These are phyloP conservation scores for Chinchilla lanigera DNA, from an alignment of 2,113 vertebrate species.

Conservation along the genomic window DNA sequence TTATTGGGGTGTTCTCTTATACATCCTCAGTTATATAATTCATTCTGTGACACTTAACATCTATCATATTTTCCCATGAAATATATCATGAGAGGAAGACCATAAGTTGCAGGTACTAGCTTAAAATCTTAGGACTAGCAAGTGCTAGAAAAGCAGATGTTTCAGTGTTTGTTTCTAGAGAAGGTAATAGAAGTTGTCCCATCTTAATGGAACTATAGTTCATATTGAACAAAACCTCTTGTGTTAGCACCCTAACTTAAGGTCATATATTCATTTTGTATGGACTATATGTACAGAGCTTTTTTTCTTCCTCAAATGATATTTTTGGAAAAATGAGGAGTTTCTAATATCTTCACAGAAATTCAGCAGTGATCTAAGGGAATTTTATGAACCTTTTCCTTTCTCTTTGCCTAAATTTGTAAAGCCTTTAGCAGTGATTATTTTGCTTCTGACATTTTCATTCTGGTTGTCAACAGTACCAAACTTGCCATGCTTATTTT, in stretches of 20 bases:
- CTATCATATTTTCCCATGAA: slow-evolving; percentile 19
- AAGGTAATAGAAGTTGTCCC: not conserved
- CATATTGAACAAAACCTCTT: not conserved
- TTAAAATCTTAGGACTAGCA: not conserved
- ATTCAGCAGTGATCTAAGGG: not conserved
- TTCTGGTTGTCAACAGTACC: not conserved
- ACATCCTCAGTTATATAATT: slow-evolving; percentile 21
- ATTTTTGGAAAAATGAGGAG: not conserved
- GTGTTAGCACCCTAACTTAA: not conserved
- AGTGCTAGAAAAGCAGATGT: not conserved
- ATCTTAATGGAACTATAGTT: not conserved
- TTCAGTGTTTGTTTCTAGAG: not conserved
- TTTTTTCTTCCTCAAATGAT: slow-evolving; percentile 45
- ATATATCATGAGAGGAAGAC: not conserved
- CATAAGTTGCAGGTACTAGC: not conserved
- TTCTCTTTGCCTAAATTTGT: slow-evolving; percentile 32
- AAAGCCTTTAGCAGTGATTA: not conserved
- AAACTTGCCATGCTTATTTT: slow-evolving; percentile 38
- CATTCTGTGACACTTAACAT: not conserved
- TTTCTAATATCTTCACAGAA: not conserved
- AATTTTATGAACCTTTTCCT: not conserved
- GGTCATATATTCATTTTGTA: not conserved
- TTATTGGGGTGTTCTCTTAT: not conserved
- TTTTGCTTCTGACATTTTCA: slow-evolving; percentile 39
- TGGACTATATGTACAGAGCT: not conserved